Conservation (phyloP, 2,888 invertebrate genomes). For the Phasia obesa region DNA sequence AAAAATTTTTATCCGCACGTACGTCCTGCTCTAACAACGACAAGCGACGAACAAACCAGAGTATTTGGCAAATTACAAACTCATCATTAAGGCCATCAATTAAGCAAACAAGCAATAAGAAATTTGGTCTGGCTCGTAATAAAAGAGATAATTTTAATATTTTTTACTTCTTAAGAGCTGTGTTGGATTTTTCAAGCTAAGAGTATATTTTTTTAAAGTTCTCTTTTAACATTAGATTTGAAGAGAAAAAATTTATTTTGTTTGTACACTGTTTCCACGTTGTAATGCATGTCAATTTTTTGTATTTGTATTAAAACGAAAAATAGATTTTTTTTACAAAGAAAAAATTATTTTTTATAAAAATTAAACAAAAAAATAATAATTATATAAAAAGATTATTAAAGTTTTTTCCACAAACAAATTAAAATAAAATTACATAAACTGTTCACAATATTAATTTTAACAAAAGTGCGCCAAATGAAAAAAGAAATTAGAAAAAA, state of each 20-base stretch:
- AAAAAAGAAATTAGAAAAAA: too few relatives aligned
- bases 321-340: too few relatives aligned
- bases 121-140: not conserved
- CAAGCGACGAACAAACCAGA: slow-evolving; percentile 71
- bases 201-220: not conserved
- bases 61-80: slow-evolving; percentile 62
- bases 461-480: too few relatives aligned
- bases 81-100: slow-evolving; percentile 26
- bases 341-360: too few relatives aligned
- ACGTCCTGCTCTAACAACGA: slow-evolving; percentile 71
- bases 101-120: slow-evolving; percentile 16
- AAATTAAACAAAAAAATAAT: too few relatives aligned
- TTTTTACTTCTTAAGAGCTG: not conserved
- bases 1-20: slow-evolving; percentile 67
- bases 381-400: too few relatives aligned
- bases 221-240: not conserved
- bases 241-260: not conserved
- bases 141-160: slow-evolving; percentile 1
- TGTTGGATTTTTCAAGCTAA: not conserved
- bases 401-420: too few relatives aligned
- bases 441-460: too few relatives aligned
- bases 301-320: too few relatives aligned
- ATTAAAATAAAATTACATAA: too few relatives aligned
- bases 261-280: not conserved
- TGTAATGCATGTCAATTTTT: not conserved